These are phyloP conservation scores for Drosophila virilis DNA, from an alignment of 1,140 invertebrate genomes.

Conservation along the genomic window DNA sequence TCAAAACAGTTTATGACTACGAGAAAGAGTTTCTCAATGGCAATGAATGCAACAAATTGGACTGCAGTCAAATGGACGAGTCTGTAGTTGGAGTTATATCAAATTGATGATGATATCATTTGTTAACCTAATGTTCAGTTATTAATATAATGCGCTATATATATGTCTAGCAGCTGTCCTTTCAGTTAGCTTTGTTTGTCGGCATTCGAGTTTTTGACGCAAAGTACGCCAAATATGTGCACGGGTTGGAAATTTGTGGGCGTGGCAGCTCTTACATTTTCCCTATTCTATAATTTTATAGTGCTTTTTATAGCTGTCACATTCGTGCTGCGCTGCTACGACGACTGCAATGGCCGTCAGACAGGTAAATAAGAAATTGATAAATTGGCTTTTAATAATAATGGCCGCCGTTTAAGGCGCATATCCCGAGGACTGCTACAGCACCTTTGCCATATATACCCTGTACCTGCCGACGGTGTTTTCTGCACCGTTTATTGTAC, in stretches of 20 bases:
- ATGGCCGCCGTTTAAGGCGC: not conserved
- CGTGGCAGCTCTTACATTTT: conserved; percentile 9
- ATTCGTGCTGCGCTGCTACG: conserved; percentile 17
- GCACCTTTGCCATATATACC: conserved; percentile 2
- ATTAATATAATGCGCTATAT: not conserved
- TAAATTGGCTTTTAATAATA: not conserved
- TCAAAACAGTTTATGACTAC: not conserved
- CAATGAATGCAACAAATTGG: not conserved
- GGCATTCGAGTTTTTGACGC: not conserved
- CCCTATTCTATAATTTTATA: conserved; percentile 26
- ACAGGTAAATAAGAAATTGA: not conserved
- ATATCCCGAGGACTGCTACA: conserved; percentile 15
- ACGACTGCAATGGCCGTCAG: conserved; percentile 14
- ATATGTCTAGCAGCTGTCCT: not conserved
- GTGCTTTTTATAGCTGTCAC: not conserved
- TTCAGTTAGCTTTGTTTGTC: not conserved
- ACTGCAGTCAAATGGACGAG: too few relatives aligned
- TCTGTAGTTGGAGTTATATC: not conserved
- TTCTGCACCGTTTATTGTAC: conserved; percentile 12
- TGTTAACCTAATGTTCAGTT: not conserved
- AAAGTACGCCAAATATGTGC: conserved; percentile 4
- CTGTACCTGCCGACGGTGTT: conserved; percentile 19
- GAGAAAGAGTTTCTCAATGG: not conserved
- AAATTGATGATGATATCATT: not conserved
- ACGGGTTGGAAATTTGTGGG: conserved; percentile 20